Base-by-base conservation (phyloP, 2,888 invertebrate species). In the Kuschelorhynchus macadamiae region DNA sequence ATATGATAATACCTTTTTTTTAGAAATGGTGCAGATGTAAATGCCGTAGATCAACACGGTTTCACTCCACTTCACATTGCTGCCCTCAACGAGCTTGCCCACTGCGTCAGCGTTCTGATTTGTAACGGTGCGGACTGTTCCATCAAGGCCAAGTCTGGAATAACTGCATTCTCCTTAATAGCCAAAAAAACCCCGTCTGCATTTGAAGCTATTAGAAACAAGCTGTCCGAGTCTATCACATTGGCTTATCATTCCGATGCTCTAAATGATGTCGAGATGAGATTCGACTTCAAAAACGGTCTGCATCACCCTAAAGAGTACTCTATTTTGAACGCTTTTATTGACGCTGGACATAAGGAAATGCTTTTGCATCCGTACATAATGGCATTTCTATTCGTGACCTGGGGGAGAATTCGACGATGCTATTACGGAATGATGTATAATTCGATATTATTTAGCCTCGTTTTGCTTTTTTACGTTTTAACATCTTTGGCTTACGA, bases 391-490 rank as follows among this genome's bases (percentile, higher is more conserved):
- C 85, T 95, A 0, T 91, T 94, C 79, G 88, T 95, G 55, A 95
- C 95, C 80, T 95, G 95, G 95, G 92, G 93, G 76, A 94, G 94
- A 81, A 94, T 95, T 72, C 88, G 94, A 18, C 93, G 94, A 84
- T 95, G 94, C 79, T 95, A 95, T 78, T 90, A 94, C n/a, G 93
- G 91, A 0, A 86, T 94, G 62, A 85, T 94, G 73, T 87, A 93
- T 71, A 88, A 94, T 75, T 93, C 93, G 81, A 89, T 92, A 69
- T 88, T 92, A 62, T 94, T 93, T 79, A 92, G 94, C 66, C 81
- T 93, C 56, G 90, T 92, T 72, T 86, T 94, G n/a, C 93, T 93
- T 0, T 82, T 92, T 7, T 94, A 94, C 81, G 93, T 93, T 11
- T 85, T 94, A 77, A 93, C 92, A 1, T 93, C 93, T 1, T 82